Conservation (phyloP, 2,797 vertebrate species). For the Spondyliosoma cantharus region DNA sequence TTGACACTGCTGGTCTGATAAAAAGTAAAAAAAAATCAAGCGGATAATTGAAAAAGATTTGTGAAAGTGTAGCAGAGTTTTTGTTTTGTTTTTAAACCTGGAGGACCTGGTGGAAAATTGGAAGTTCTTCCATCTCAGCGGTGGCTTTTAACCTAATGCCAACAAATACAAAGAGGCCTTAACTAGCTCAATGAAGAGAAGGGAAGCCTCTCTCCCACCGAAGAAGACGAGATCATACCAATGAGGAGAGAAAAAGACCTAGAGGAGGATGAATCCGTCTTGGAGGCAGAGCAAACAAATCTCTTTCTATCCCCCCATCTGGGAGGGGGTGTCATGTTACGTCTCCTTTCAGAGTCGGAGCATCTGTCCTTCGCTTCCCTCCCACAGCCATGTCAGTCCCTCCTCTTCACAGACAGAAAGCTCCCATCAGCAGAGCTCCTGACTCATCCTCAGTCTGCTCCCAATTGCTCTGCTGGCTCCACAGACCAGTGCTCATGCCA, state of each 20-base stretch:
- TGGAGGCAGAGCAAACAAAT: slow-evolving; percentile 71
- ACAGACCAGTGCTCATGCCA: slow-evolving; percentile 54
- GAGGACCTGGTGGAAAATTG: slow-evolving; percentile 24
- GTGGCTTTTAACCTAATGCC: not conserved
- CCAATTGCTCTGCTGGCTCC: slow-evolving; percentile 80
- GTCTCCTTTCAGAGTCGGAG: slow-evolving; percentile 58
- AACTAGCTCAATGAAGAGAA: slow-evolving; percentile 16
- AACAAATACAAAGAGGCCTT: slow-evolving; percentile 21
- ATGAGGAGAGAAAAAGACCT: slow-evolving; percentile 27
- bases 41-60: slow-evolving; percentile 21
- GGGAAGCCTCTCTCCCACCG: slow-evolving; percentile 13
- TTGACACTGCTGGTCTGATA: slow-evolving; percentile 3
- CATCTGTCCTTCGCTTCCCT: slow-evolving; percentile 60
- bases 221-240: slow-evolving; percentile 21
- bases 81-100: not conserved
- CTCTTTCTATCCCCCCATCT: slow-evolving; percentile 66
- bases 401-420: slow-evolving; percentile 60
- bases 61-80: not conserved
- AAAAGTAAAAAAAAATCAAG: slow-evolving; percentile 22
- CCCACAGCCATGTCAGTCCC: slow-evolving; percentile 52
- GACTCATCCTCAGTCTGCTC: slow-evolving; percentile 80
- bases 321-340: slow-evolving; percentile 73
- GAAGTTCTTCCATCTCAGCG: slow-evolving; percentile 13
- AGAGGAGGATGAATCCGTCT: slow-evolving; percentile 44
- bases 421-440: slow-evolving; percentile 66